Base-by-base conservation (phyloP, 2,113 vertebrate genomes). In the Desmodus rotundus region DNA sequence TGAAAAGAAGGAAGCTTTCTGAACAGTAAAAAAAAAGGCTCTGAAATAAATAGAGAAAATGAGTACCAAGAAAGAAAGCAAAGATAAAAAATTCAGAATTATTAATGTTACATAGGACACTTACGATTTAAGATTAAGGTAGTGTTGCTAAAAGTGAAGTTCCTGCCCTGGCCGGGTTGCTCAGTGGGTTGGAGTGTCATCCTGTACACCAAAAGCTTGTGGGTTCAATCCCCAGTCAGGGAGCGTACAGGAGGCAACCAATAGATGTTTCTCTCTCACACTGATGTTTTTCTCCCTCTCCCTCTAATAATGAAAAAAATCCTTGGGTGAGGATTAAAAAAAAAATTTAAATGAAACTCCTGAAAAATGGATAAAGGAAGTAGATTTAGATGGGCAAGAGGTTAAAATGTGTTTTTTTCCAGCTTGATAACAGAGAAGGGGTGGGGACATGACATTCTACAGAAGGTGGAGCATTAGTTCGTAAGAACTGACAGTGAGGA, bases 341-440 rank as follows among this genome's bases (percentile, higher is more conserved):
- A 61, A 61, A 28, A 1, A 4, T 14, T 63, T 63, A 5, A 86
- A 76, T 28, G 43, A 87, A 85, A 54, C 56, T 63, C n/a, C 20
- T 50, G 17, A 87, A 82, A 11, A 95, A 92, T 65, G 33, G 19
- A 84, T 11, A 70, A 91, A 95, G 67, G 38, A 89, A 93, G 70
- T 22, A 93, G 41, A 77, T 88, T 89, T 28, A 70, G 28, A 86
- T 33, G 22, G 24, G 2, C 43, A 89, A 95, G 41, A 50, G 6
- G 7, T 83, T 50, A 83, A 77, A 88, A 24, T 8, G 6, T 1
- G 17, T 54, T 61, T 36, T 68, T 72, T 56, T 47, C 31, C 38
- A 96, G 50, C 7, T 13, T 82, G n/a, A 36, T 33, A 36, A 47
- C 38, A 73, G 36, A 93, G 78, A 84, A 86, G 84, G 33, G 45